Percentiles rank a stretch among this genome's conserved stretches.
phyloP scores from a whole-genome alignment of 1,140 invertebrate species.

The Danaus melanippus region DNA sequence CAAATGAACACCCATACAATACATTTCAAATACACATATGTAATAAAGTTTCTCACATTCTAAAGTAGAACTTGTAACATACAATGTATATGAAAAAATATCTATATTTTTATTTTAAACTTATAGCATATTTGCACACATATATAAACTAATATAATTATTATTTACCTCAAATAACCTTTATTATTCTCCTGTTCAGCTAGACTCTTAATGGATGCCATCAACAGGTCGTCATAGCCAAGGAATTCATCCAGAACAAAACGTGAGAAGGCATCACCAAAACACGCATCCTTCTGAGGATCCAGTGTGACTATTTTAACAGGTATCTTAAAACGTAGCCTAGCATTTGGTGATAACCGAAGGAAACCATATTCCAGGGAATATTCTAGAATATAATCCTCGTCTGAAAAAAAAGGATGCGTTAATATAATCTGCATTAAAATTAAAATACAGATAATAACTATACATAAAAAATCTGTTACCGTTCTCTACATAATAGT shows the following conservation, averaged over 20 bases:
- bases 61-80: too few species aligned
- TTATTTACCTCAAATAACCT: constrained; percentile 85
- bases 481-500: too few species aligned
- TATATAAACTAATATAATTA: background rate
- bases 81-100: too few species aligned
- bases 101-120: too few species aligned
- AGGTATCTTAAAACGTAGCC: constrained; percentile 90
- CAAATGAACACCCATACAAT: too few species aligned
- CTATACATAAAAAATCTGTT: too few species aligned
- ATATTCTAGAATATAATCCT: constrained; percentile 98
- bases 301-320: constrained; percentile 94
- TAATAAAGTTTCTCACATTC: too few species aligned
- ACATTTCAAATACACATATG: too few species aligned
- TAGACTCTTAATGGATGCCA: constrained; percentile 95
- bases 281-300: constrained; percentile 90
- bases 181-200: constrained; percentile 98
- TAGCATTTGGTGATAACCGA: constrained; percentile 86
- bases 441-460: too few species aligned
- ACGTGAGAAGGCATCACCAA: constrained; percentile 92
- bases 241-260: constrained; percentile 93
- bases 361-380: constrained; percentile 97
- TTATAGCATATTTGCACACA: too few species aligned
- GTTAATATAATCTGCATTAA: constrained; percentile 3
- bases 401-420: constrained; percentile 76
- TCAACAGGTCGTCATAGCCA: constrained; percentile 96